These are phyloP conservation scores for Scatophagus argus DNA, from an alignment of 2,113 vertebrate species.

Conservation along the genomic window DNA sequence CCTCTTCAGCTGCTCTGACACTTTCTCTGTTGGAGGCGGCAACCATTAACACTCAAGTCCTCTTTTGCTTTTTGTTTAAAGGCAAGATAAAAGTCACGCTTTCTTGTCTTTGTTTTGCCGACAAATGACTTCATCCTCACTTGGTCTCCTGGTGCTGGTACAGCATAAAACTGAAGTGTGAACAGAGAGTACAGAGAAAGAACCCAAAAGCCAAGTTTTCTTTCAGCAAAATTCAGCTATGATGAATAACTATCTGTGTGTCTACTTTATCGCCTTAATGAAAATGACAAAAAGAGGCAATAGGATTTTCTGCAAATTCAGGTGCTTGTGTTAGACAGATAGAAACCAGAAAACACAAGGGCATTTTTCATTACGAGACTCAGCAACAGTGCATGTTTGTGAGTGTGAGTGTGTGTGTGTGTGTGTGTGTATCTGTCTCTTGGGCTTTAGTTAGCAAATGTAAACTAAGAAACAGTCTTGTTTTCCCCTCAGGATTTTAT, in stretches of 20 bases:
- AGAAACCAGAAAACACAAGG: neutral
- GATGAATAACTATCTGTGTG: conserved; percentile 26
- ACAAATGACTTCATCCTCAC: conserved; percentile 25
- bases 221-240: neutral
- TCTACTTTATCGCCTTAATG: neutral
- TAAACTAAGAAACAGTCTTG: conserved; percentile 14
- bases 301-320: conserved; percentile 24
- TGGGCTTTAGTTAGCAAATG: conserved; percentile 5
- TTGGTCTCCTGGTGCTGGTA: neutral
- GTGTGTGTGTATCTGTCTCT: neutral
- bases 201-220: neutral
- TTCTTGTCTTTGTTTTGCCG: conserved; percentile 20
- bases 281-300: conserved; percentile 25
- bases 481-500: conserved; percentile 32
- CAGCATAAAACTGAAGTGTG: conserved; percentile 30
- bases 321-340: neutral
- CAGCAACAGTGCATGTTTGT: neutral
- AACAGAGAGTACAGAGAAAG: conserved; percentile 5
- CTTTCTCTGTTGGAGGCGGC: neutral
- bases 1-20: neutral
- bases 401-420: conserved; percentile 12
- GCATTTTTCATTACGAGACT: conserved; percentile 9
- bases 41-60: neutral
- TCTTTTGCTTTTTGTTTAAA: neutral
- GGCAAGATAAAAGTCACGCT: neutral